Conservation (phyloP, 1,140 invertebrate genomes). For the Aphis craccivora region DNA sequence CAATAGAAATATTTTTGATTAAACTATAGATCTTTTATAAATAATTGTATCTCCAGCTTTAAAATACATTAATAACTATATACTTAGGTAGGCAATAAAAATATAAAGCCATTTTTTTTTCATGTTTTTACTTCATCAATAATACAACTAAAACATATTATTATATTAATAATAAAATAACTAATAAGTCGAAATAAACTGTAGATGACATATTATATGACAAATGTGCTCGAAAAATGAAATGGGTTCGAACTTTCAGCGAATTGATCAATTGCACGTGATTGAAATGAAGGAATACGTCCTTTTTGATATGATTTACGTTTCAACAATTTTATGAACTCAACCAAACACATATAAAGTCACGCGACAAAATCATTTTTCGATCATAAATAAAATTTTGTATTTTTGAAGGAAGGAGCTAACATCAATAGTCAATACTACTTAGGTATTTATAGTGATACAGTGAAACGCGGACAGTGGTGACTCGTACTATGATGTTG, state of each 20-base stretch:
- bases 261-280: background rate
- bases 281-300: background rate
- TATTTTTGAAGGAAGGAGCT: background rate
- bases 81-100: background rate
- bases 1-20: background rate
- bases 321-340: background rate
- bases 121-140: background rate
- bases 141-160: background rate
- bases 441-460: background rate
- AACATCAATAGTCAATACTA: background rate
- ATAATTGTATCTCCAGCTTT: background rate
- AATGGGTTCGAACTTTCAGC: background rate
- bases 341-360: background rate
- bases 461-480: background rate
- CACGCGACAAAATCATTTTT: background rate
- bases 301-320: background rate
- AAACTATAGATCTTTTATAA: background rate
- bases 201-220: background rate
- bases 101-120: background rate
- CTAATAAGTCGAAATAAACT: background rate
- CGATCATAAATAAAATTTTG: background rate
- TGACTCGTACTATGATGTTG: background rate
- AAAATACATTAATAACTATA: background rate
- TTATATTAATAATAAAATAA: background rate
- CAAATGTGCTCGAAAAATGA: constrained; percentile 11